Conservation (phyloP, 2,888 invertebrate species). For the Tineola bisselliella region DNA sequence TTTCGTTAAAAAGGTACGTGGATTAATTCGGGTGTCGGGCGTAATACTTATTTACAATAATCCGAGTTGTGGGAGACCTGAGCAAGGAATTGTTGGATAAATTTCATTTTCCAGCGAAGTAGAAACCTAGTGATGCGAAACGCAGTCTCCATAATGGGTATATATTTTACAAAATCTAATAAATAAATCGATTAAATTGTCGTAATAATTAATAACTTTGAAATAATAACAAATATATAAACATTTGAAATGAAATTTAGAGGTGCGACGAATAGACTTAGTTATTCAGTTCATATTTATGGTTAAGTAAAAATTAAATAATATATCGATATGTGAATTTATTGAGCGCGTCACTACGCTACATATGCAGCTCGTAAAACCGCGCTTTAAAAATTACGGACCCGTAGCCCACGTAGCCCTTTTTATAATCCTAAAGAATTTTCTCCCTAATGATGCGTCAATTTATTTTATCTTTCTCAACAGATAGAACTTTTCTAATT, state of each 20-base stretch:
- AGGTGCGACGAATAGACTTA: no score
- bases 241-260: no score
- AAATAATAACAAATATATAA: no score
- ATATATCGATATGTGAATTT: no score
- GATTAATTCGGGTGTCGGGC: conserved; percentile 56
- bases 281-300: no score
- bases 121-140: conserved; percentile 28
- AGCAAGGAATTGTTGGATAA: conserved; percentile 53
- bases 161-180: no score
- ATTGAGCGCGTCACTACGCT: conserved; percentile 14
- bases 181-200: no score
- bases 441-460: conserved; percentile 49
- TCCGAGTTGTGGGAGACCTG: conserved; percentile 48
- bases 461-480: conserved; percentile 35
- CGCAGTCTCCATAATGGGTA: background rate
- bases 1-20: conserved; percentile 53
- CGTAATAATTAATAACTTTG: no score
- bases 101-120: conserved; percentile 44
- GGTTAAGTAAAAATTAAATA: no score
- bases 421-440: conserved; percentile 61
- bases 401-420: conserved; percentile 30
- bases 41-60: conserved; percentile 67
- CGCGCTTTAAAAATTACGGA: conserved; percentile 56
- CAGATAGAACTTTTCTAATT: conserved; percentile 28
- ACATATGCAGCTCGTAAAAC: conserved; percentile 52